phyloP scores from a whole-genome alignment of 2,888 invertebrate species.

The Malthinus flaveolus region DNA sequence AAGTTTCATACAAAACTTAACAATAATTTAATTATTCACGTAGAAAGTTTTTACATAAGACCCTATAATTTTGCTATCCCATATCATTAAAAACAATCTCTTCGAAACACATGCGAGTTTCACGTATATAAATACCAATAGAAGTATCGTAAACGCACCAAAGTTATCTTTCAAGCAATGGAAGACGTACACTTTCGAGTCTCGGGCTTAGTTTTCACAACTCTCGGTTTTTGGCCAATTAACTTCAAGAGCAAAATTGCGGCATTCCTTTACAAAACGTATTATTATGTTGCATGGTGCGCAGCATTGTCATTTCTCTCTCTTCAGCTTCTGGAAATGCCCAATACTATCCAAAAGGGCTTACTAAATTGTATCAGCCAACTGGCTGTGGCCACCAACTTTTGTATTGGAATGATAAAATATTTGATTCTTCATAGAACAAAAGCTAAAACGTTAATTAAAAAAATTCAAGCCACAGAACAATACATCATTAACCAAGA shows the following conservation, averaged over 20 bases:
- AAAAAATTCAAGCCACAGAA: conserved; percentile 1
- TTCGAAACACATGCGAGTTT: no score
- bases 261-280: neutral
- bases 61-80: no score
- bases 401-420: neutral
- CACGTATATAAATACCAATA: no score
- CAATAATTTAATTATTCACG: no score
- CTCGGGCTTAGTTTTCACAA: neutral
- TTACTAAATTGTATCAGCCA: neutral
- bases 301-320: neutral
- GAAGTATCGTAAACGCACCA: no score
- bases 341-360: neutral
- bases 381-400: neutral
- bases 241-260: neutral
- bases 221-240: conserved; percentile 9
- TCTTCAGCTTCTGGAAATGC: neutral
- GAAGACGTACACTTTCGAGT: neutral
- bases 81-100: no score
- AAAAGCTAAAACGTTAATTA: neutral
- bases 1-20: no score
- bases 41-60: no score
- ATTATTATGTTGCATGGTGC: neutral
- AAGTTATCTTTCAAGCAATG: no score
- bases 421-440: neutral
- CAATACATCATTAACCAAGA: neutral